Percentiles rank a stretch among this genome's conserved stretches.
Conservation (phyloP, 2,888 invertebrate species). For the Plutella xylostella region DNA sequence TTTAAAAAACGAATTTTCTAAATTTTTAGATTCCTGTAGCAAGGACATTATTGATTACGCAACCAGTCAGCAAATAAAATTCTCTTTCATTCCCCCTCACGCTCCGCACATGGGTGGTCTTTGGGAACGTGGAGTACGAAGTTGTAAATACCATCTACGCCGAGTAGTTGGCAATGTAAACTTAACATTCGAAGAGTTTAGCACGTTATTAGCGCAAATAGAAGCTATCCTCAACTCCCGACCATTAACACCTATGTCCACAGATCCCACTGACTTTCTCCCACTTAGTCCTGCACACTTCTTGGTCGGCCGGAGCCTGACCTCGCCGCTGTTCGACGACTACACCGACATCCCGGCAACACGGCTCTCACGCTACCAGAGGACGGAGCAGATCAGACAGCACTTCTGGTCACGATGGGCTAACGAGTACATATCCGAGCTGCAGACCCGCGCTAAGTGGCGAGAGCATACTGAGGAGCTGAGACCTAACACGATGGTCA, state of each 20-base stretch:
- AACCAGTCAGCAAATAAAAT: background rate
- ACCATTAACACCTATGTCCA: background rate
- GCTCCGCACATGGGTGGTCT: slow-evolving; percentile 3
- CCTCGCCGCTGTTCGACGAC: background rate
- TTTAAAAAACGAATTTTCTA: background rate
- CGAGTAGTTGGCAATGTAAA: background rate
- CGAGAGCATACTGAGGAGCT: background rate
- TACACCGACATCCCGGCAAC: background rate
- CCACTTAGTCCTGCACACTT: slow-evolving; percentile 23
- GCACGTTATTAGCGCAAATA: slow-evolving; percentile 3
- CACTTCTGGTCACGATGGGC: slow-evolving; percentile 6
- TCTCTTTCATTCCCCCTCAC: background rate
- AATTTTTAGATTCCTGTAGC: background rate
- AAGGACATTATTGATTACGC: background rate
- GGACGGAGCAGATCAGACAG: background rate
- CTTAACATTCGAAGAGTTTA: slow-evolving; percentile 2
- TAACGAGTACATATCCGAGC: slow-evolving; percentile 1
- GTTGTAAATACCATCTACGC: background rate
- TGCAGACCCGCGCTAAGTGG: slow-evolving; percentile 3
- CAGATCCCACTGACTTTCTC: background rate
- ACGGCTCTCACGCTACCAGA: background rate
- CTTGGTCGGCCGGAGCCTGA: slow-evolving; percentile 17
- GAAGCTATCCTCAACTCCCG: slow-evolving; percentile 4
- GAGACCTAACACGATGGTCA: background rate
- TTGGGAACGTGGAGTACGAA: background rate